These are phyloP conservation scores for Oncorhynchus keta DNA, from an alignment of 2,113 vertebrate species.

Conservation along the genomic window DNA sequence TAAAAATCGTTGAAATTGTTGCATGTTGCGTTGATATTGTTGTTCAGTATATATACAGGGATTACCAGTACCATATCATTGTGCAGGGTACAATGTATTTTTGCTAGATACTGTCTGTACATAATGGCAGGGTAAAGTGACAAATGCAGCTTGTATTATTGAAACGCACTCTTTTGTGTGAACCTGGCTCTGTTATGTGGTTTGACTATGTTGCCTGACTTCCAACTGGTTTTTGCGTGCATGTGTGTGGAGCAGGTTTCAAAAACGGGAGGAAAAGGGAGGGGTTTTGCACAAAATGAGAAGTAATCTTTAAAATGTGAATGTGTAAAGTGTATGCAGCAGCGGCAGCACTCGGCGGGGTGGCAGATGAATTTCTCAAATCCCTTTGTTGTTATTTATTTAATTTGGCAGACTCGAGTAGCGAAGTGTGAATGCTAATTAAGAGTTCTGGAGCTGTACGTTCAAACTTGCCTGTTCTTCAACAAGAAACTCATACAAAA, in stretches of 20 bases:
- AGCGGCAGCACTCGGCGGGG: conserved; percentile 20
- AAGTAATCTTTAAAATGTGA: conserved; percentile 53
- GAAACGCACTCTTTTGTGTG: conserved; percentile 44
- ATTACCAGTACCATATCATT: too few species aligned
- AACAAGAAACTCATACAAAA: conserved; percentile 40
- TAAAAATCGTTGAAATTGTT: too few species aligned
- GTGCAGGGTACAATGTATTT: too few species aligned
- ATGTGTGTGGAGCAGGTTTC: conserved; percentile 46
- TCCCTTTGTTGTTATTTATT: conserved; percentile 56
- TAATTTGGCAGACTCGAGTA: conserved; percentile 34
- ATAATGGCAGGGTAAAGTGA: not conserved
- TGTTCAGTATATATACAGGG: too few species aligned
- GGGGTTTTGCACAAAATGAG: conserved; percentile 30
- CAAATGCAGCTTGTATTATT: conserved; percentile 45
- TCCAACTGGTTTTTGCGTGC: conserved; percentile 24
- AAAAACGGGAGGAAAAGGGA: conserved; percentile 13
- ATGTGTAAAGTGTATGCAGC: conserved; percentile 42
- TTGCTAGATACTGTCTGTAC: too few species aligned
- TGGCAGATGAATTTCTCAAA: conserved; percentile 45
- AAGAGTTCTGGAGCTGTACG: conserved; percentile 47
- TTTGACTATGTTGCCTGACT: conserved; percentile 39
- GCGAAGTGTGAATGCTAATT: conserved; percentile 55
- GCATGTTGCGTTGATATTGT: too few species aligned
- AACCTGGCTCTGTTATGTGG: conserved; percentile 32
- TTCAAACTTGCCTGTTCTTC: conserved; percentile 29